Evolutionary conservation across 2,797 vertebrate genomes (phyloP), one percentile per base, ranked within the genome.

Genomic region (Setipinna tenuifilis): DNA sequence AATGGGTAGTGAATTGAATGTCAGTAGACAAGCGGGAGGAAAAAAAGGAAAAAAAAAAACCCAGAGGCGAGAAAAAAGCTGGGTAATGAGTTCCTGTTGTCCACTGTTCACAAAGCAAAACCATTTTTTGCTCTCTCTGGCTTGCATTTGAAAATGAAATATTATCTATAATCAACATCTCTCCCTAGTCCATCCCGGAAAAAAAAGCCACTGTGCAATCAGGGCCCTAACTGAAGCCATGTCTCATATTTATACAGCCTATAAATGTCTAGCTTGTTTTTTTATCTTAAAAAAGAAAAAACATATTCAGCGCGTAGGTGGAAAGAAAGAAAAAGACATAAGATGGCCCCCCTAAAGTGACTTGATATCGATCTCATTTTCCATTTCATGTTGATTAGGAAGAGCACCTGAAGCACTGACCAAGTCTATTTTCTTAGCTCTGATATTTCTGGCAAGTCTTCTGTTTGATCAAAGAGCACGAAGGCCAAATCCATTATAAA

Each of bases 1-100:
- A 91, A 90, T 90, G 87, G 85, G 88, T 90, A 90, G 89, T 83
- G 90, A 90, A 91, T 88, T 86, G 89, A 91, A 90, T 83, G 83
- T 82, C 85, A 89, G 62, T 83, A 89, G 87, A 86, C 81, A 44
- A 82, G 86, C 78, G 86, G 50, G 9, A 14, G 7, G 9, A 9
- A 54, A 54, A 54, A 54, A 54, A 54, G 9, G 7, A 54, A 7
- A 54, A 14, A 54, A 14, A 54, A 7, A 54, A 14, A 54, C 85
- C 86, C 68, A 54, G 80, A 84, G 85, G 85, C 87, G 83, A 87
- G 88, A 88, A 87, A 88, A 87, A 87, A 89, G 85, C 84, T 86
- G 78, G 84, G 85, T 90, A 91, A 91, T 91, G 88, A 91, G 88
- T 89, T 92, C 88, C 87, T 78, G 83, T 88, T 89, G 85, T 88